These are phyloP conservation scores for Enteromius paludinosus DNA, from an alignment of 2,797 vertebrate genomes.

Conservation along the genomic window DNA sequence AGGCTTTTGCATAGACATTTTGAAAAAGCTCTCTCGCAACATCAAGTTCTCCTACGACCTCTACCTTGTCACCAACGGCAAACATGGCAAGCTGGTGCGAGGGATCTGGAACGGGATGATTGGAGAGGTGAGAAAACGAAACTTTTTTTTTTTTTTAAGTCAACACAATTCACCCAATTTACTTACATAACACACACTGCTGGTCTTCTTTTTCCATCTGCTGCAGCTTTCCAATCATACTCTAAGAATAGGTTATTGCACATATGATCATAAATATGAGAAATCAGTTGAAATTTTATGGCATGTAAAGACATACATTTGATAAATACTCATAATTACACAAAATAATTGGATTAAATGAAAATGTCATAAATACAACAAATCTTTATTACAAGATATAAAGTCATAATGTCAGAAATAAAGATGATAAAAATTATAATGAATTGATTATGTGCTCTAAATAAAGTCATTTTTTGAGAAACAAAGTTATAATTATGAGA, in stretches of 20 bases:
- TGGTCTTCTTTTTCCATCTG: not conserved
- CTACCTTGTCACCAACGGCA: slow-evolving; percentile 90
- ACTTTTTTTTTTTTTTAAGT: not conserved
- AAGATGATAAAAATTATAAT: too few species aligned
- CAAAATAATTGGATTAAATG: not conserved
- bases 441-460: too few species aligned
- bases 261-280: not conserved
- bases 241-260: not conserved
- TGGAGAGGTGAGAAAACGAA: slow-evolving; percentile 61
- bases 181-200: too few species aligned
- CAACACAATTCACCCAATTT: not conserved
- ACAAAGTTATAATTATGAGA: too few species aligned
- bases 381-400: too few species aligned
- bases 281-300: too few species aligned
- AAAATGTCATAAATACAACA: not conserved
- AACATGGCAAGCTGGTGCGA: slow-evolving; percentile 86
- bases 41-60: slow-evolving; percentile 90
- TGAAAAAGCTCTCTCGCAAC: slow-evolving; percentile 86
- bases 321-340: not conserved
- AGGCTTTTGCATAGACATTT: slow-evolving; percentile 91
- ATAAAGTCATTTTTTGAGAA: too few species aligned
- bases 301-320: not conserved
- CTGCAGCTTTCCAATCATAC: not conserved
- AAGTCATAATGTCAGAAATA: not conserved
- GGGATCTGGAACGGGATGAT: slow-evolving; percentile 92